phyloP scores from a whole-genome alignment of 2,888 invertebrate species.

The Rutpela maculata region DNA sequence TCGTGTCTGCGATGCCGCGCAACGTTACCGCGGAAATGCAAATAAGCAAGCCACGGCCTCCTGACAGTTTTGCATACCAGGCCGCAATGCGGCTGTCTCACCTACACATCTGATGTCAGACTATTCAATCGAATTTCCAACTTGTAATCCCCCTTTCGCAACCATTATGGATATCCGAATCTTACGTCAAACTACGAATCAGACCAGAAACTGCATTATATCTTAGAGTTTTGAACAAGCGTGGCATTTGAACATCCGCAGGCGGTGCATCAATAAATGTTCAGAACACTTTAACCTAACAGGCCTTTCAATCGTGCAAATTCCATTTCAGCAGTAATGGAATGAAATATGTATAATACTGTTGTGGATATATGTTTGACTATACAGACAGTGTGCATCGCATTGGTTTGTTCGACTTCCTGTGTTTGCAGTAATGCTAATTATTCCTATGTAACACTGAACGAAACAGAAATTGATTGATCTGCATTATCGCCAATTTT shows the following conservation, averaged over 20 bases:
- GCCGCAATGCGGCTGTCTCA: constrained; percentile 28
- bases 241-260: constrained; percentile 12
- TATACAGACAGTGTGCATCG: too few species aligned
- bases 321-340: not conserved
- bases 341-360: too few species aligned
- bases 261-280: constrained; percentile 3
- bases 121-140: constrained; percentile 32
- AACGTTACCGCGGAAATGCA: constrained; percentile 19
- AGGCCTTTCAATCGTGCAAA: constrained; percentile 3
- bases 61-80: constrained; percentile 19
- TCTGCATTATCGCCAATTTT: too few species aligned
- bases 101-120: constrained; percentile 12
- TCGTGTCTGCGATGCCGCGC: too few species aligned
- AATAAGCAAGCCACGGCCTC: constrained; percentile 7
- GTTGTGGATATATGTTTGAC: too few species aligned
- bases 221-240: constrained; percentile 4
- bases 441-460: too few species aligned
- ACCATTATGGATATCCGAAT: constrained; percentile 18
- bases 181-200: constrained; percentile 10
- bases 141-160: constrained; percentile 5
- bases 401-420: too few species aligned
- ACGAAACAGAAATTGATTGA: too few species aligned
- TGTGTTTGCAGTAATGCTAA: too few species aligned
- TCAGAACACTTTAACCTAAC: constrained; percentile 11
- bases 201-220: constrained; percentile 15